These are phyloP conservation scores for Vicugna pacos DNA, from an alignment of 2,113 vertebrate species.

Conservation along the genomic window DNA sequence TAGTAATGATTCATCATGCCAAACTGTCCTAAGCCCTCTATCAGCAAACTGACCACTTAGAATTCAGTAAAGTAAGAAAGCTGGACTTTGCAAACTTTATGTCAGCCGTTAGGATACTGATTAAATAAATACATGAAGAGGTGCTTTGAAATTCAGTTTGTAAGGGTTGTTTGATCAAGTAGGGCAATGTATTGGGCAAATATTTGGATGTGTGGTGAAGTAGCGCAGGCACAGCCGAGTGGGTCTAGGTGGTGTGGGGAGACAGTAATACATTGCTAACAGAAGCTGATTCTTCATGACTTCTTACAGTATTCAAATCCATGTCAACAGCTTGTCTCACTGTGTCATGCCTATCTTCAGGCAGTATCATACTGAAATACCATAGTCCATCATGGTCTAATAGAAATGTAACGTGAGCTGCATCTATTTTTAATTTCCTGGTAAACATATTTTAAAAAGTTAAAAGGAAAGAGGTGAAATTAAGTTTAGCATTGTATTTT, in stretches of 20 bases:
- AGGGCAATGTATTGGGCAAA: neutral
- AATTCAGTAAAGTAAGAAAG: constrained; percentile 62
- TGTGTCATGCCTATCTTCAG: neutral
- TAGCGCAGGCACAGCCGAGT: neutral
- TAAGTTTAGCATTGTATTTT: neutral
- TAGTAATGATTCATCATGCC: neutral
- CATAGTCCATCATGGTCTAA: neutral
- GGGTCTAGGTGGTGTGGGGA: neutral
- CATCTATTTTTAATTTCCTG: neutral
- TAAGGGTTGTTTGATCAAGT: neutral
- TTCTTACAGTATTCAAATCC: neutral
- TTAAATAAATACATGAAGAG: constrained; percentile 9
- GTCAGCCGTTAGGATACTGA: neutral
- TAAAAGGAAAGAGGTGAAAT: neutral
- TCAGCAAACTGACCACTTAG: constrained; percentile 43
- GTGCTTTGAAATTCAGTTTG: constrained; percentile 28
- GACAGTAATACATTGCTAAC: neutral
- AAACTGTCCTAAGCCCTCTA: neutral
- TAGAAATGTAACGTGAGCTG: neutral
- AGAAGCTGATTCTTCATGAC: neutral
- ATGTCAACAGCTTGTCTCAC: neutral
- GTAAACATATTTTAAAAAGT: neutral
- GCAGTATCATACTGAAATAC: neutral
- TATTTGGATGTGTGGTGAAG: neutral
- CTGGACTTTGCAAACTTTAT: constrained; percentile 41